Evolutionary conservation across 1,140 invertebrate species (phyloP).

Genomic region (Oncopeltus fasciatus): DNA sequence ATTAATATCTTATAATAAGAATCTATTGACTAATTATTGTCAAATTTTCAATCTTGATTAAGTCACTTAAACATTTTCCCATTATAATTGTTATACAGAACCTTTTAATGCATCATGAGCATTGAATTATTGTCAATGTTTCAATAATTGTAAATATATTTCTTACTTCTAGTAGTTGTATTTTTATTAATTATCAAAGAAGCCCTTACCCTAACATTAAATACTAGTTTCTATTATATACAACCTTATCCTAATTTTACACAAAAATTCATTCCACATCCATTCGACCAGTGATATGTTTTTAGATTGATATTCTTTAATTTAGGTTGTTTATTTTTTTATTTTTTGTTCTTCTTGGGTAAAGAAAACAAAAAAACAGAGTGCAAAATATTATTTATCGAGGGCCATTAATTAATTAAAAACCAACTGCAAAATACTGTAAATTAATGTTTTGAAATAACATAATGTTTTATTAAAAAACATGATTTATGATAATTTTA

Average conservation of each 20-base stretch:
- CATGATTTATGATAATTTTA: too few species aligned
- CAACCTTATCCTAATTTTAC: background rate
- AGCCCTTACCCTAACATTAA: background rate
- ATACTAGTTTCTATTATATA: background rate
- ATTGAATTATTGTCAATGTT: conserved; percentile 13
- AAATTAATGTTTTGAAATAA: too few species aligned
- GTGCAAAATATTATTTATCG: too few species aligned
- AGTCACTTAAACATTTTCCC: background rate
- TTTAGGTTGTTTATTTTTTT: conserved; percentile 1
- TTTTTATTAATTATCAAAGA: background rate
- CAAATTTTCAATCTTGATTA: background rate
- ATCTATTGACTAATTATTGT: conserved; percentile 9
- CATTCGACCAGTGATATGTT: conserved; percentile 15
- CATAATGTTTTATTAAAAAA: too few species aligned
- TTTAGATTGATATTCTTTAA: conserved; percentile 14
- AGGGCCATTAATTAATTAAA: too few species aligned
- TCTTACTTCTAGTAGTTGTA: background rate
- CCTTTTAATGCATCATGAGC: conserved; percentile 1
- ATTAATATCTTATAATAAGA: background rate
- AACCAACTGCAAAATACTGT: too few species aligned
- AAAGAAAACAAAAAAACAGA: background rate
- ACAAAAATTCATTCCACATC: background rate
- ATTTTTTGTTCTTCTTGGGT: conserved; percentile 9
- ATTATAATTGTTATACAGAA: background rate
- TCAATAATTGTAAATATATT: conserved; percentile 1